Base-by-base conservation (phyloP, 2,113 vertebrate genomes). In the Eulacestoma nigropectus region DNA sequence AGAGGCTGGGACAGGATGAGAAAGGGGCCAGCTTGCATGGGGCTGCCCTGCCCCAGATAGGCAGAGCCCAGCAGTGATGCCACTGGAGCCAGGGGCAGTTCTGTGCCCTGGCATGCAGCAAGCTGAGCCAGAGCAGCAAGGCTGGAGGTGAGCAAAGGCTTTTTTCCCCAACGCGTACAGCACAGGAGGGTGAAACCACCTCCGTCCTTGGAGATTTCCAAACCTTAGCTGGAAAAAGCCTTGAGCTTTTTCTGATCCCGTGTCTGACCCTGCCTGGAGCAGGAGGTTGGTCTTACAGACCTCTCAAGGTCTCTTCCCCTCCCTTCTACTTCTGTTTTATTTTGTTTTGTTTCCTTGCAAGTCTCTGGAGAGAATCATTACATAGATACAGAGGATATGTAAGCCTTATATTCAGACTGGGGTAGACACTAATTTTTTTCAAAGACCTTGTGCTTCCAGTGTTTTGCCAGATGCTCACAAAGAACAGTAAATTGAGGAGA, bases 71-170 rank as follows among this genome's bases (percentile, higher is more conserved):
- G 7, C 32, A 55, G 59, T 0, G 1, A 20, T 53, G 65, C 26
- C 5, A 1, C 26, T 27, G 42, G 8, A 16, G 11, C 8, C 4
- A 3, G 11, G 8, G 26, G 6, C 29, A 53, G 16, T 5, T 37
- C 47, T 72, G 35, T 26, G 20, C 13, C 18, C 35, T 44, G 42
- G 17, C 7, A 30, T 8, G 25, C 17, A 70, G 30, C 0, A 4
- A 60, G 20, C 13, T 33, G 21, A 69, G 55, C 26, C 11, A 21
- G 23, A 25, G 19, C 47, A 30, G 32, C 5, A 7, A 25, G 7
- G 19, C 32, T 46, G 56, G 15, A 52, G 33, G 7, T 7, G n/a
- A 17, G 10, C 2, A 17, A 30, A 39, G 20, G 16, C 2, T 11
- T 42, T 72, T 88, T 67, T n/a, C 5, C 32, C 15, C 6, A 2